These are phyloP conservation scores for Trichogramma evanescens DNA, from an alignment of 2,888 invertebrate genomes.

Conservation along the genomic window DNA sequence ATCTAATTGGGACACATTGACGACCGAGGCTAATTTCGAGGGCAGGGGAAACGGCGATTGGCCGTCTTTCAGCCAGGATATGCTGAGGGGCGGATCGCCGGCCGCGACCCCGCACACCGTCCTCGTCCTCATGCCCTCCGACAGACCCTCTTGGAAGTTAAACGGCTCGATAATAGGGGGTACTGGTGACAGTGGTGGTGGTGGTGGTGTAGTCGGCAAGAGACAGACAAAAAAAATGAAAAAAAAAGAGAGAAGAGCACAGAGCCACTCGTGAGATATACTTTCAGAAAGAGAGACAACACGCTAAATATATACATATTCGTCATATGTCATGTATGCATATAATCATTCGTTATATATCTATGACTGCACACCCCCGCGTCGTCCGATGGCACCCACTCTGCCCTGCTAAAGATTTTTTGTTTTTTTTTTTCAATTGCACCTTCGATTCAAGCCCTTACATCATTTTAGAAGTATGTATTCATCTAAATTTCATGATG, in stretches of 20 bases:
- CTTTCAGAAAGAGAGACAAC: neutral
- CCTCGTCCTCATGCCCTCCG: constrained; percentile 75
- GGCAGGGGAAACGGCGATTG: constrained; percentile 54
- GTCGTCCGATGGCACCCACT: too few relatives aligned
- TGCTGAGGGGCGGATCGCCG: constrained; percentile 72
- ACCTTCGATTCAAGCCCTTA: too few relatives aligned
- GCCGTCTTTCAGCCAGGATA: constrained; percentile 78
- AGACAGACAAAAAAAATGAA: neutral
- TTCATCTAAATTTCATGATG: too few relatives aligned
- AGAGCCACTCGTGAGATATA: constrained; percentile 54
- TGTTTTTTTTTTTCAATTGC: too few relatives aligned
- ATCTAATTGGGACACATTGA: constrained; percentile 67
- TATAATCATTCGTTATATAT: too few relatives aligned
- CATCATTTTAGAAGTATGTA: too few relatives aligned
- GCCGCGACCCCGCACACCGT: constrained; percentile 74
- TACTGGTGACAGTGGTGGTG: constrained; percentile 53
- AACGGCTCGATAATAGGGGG: constrained; percentile 81
- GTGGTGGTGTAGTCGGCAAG: neutral
- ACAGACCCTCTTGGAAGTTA: constrained; percentile 75
- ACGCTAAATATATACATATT: too few relatives aligned
- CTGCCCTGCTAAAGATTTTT: too few relatives aligned
- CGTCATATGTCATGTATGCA: too few relatives aligned
- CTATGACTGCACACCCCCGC: too few relatives aligned
- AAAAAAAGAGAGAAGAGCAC: constrained; percentile 40
- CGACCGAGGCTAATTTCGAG: constrained; percentile 55